Evolutionary conservation across 2,888 invertebrate genomes (phyloP), one percentile per base, ranked within the genome.

Genomic region (Ecliptopera silaceata): DNA sequence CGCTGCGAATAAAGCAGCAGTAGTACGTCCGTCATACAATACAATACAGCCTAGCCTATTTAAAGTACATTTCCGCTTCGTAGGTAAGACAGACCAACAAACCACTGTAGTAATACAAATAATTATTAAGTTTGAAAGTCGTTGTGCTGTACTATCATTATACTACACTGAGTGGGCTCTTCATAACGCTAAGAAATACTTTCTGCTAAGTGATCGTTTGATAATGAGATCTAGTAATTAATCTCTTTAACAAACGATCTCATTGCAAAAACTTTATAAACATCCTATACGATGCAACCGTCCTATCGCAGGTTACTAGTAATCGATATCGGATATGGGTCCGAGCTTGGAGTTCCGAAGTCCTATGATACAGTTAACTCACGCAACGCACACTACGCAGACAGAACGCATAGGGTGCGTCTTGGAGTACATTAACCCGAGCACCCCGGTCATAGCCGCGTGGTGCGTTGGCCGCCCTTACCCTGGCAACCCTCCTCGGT

Each of bases 401-500:
- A 53, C 64, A 51, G 59, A 58, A 57, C 31, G 56, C 29, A 57
- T 54, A 63, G 66, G 64, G 71, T 64, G 71, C 57, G 62, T 58
- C 61, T 51, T 59, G 44, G 65, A 68, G 73, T 76, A 63, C 77
- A 65, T 76, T 76, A 70, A 76, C 77, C 77, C 71, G 70, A 65
- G 60, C 55, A 61, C 64, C 69, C 69, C 68, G 70, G 70, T 68
- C 74, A 65, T 51, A 68, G 71, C 48, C 69, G 59, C 66, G 65
- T 59, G 61, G 63, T 56, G 60, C 57, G 56, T 55, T 56, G 66
- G 56, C 67, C 72, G 74, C 75, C 76, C 77, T 75, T 72, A 69
- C 75, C 72, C 75, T 61, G 71, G 66, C 70, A 73, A 74, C 77
- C 77, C 26, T 26, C 77, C n/a, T 74, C 70, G 64, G 69, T 41